phyloP scores from a whole-genome alignment of 2,888 invertebrate genomes.

The Melinaea menophilus region DNA sequence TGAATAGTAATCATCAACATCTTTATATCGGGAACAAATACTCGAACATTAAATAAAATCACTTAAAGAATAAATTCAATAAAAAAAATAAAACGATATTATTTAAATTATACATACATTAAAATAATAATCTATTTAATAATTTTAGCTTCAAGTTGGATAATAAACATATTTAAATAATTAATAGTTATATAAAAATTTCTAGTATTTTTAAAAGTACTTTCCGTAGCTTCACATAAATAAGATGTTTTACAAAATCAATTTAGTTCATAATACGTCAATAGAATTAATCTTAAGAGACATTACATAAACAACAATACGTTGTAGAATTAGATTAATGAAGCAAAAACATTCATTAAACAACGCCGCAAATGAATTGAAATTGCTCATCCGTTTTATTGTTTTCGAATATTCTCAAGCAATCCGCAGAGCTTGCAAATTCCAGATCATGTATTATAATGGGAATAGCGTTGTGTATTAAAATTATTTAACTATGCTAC shows the following conservation, averaged over 20 bases:
- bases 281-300: constrained; percentile 21
- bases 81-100: too few relatives aligned
- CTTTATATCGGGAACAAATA: constrained; percentile 31
- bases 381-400: constrained; percentile 61
- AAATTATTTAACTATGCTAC: neutral
- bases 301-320: constrained; percentile 51
- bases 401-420: constrained; percentile 53
- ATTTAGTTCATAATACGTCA: constrained; percentile 7
- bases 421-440: constrained; percentile 21
- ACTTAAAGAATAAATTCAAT: too few relatives aligned
- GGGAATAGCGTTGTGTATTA: constrained; percentile 7
- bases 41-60: neutral
- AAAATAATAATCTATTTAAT: too few relatives aligned
- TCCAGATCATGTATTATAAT: constrained; percentile 5
- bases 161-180: too few relatives aligned
- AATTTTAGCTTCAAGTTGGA: too few relatives aligned
- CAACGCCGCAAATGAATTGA: constrained; percentile 56
- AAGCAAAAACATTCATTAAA: constrained; percentile 60
- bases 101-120: too few relatives aligned
- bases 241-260: constrained; percentile 1
- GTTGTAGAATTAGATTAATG: constrained; percentile 59
- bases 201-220: too few relatives aligned
- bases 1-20: constrained; percentile 28
- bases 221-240: too few relatives aligned
- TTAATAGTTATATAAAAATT: too few relatives aligned